phyloP scores from a whole-genome alignment of 2,888 invertebrate species.

The Plemyria rubiginata region DNA sequence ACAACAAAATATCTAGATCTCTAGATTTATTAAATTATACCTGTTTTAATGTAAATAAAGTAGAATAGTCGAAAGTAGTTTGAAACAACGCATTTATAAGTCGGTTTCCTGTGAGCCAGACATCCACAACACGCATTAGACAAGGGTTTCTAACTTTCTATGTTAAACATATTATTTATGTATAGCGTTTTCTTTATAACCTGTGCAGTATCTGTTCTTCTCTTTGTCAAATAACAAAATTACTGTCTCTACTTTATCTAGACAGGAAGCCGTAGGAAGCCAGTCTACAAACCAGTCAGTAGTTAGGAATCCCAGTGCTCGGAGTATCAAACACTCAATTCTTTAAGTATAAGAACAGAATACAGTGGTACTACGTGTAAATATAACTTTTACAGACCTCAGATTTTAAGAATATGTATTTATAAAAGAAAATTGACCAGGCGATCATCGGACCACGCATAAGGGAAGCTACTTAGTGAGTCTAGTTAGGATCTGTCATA shows the following conservation, averaged over 20 bases:
- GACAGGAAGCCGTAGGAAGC: constrained; percentile 56
- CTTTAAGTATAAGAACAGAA: too few relatives aligned
- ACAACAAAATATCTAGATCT: constrained; percentile 1
- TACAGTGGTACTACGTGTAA: too few relatives aligned
- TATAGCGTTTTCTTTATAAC: constrained; percentile 20
- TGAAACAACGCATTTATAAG: constrained; percentile 27
- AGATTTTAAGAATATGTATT: too few relatives aligned
- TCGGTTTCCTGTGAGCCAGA: constrained; percentile 33
- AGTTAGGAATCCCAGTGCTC: constrained; percentile 45
- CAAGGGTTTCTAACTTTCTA: constrained; percentile 24
- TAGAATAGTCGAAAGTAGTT: constrained; percentile 18
- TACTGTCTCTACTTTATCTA: constrained; percentile 44
- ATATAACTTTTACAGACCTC: too few relatives aligned
- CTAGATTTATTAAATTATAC: constrained; percentile 3
- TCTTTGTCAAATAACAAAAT: constrained; percentile 19
- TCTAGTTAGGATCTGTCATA: too few relatives aligned
- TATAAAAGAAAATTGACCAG: too few relatives aligned
- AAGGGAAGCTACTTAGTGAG: too few relatives aligned
- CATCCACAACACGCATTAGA: constrained; percentile 31
- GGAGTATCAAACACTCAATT: constrained; percentile 6
- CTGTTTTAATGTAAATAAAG: constrained; percentile 15
- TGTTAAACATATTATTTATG: constrained; percentile 25
- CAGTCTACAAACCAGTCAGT: constrained; percentile 40
- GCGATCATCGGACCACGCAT: too few relatives aligned
- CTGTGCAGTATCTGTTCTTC: constrained; percentile 12